Base-by-base conservation (phyloP, 2,113 vertebrate species). In the Callorhinus ursinus region DNA sequence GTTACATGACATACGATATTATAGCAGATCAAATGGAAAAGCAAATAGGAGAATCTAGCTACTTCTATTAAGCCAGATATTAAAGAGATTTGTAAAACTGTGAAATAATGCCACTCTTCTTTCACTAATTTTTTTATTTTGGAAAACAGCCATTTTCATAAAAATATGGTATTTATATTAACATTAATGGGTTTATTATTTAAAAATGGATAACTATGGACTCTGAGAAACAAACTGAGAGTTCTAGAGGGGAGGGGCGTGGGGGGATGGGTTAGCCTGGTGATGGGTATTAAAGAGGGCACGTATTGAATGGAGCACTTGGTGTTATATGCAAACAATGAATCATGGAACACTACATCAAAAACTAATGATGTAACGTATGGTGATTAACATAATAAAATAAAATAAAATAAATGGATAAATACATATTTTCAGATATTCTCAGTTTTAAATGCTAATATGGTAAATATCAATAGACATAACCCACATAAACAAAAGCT, bases 391-490 rank as follows among this genome's bases (percentile, higher is more conserved):
- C 46, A 39, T 46, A 46, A 46, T 46, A 46, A 46, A 46, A 46
- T 46, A 46, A 46, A 46, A 46, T 46, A 46, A 46, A 46, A 46
- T 46, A 94, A 96, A 85, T 49, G 33, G 88, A 57, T 42, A 61
- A 93, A 33, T 77, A 63, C 31, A 87, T 79, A 16, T 53, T 93
- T 96, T 76, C 33, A 93, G 82, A 92, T 28, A 88, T 69, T 79
- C 36, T 90, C 55, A 65, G 80, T 71, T 92, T 96, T 96, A 61
- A 91, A 80, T 90, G 96, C 53, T 55, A 93, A 80, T 46, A 57
- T 55, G 28, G 11, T 80, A 95, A 94, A 69, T 14, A 26, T 39
- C 82, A 46, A 49, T 55, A 77, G 9, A 31, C 2, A 65, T 77
- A 83, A 90, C 7, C 15, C 51, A 90, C 1, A 82, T 26, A 81